Evolutionary conservation across 2,888 invertebrate species (phyloP).

Genomic region (Xanthia icteritia): DNA sequence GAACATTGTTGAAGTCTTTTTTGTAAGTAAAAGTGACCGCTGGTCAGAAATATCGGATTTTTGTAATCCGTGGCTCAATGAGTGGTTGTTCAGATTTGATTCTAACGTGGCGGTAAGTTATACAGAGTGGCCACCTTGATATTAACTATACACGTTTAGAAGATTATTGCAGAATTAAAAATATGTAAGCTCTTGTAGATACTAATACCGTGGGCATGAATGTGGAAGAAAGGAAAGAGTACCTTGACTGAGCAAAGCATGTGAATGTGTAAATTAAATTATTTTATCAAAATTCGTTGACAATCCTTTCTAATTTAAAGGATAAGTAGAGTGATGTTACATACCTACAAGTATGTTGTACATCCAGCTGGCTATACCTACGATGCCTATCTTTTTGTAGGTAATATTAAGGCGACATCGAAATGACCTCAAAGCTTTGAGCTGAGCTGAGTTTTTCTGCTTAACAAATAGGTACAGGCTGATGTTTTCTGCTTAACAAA

Average conservation of each 20-base stretch:
- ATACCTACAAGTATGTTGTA: too few relatives aligned
- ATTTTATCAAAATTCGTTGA: not conserved
- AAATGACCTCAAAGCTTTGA: too few relatives aligned
- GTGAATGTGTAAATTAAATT: not conserved
- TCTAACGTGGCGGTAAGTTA: conserved; percentile 24
- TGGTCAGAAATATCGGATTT: conserved; percentile 49
- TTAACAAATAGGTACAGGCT: too few relatives aligned
- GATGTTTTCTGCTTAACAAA: too few relatives aligned
- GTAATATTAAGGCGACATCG: too few relatives aligned
- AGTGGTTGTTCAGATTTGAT: conserved; percentile 36
- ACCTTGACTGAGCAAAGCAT: not conserved
- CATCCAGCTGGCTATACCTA: too few relatives aligned
- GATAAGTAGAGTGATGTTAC: too few relatives aligned
- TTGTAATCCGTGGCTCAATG: conserved; percentile 49
- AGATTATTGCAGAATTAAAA: conserved; percentile 1
- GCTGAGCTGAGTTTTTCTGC: too few relatives aligned
- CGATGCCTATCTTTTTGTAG: too few relatives aligned
- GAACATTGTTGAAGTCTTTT: conserved; percentile 69
- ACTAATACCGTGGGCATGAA: not conserved
- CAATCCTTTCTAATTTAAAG: not conserved
- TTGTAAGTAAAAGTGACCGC: conserved; percentile 64
- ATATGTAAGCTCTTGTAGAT: not conserved
- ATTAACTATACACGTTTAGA: conserved; percentile 1
- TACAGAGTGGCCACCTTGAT: conserved; percentile 9
- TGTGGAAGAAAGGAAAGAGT: not conserved